Percentiles rank a stretch among this genome's conserved stretches.
Conservation (phyloP, 2,797 vertebrate species). For the Glossophaga mutica region DNA sequence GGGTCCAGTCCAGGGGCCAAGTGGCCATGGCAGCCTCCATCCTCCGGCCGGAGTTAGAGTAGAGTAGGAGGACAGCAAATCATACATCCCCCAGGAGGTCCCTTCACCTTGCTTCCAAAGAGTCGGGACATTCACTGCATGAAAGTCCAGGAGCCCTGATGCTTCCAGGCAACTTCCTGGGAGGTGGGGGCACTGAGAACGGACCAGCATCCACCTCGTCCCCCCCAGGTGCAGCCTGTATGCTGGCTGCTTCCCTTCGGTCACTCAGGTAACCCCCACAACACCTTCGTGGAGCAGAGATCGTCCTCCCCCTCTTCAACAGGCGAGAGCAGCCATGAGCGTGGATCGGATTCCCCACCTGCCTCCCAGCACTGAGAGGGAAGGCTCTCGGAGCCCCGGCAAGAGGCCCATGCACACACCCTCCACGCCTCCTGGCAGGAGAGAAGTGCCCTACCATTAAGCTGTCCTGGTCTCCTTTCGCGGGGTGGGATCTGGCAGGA, state of each 20-base stretch:
- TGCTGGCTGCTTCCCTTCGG: rapidly evolving
- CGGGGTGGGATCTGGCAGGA: not conserved
- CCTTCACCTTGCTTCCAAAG: not conserved
- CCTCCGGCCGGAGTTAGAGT: not conserved
- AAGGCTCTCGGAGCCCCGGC: no score
- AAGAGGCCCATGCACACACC: not conserved
- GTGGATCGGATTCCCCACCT: not conserved
- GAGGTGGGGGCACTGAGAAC: rapidly evolving
- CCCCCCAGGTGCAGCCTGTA: rapidly evolving
- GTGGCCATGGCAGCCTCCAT: rapidly evolving
- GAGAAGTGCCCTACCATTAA: not conserved
- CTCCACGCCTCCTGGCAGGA: not conserved
- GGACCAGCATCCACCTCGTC: no score
- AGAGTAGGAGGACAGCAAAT: not conserved
- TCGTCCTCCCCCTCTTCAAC: not conserved
- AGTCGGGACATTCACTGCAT: not conserved
- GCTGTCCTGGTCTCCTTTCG: not conserved
- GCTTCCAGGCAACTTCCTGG: not conserved
- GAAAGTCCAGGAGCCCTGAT: not conserved
- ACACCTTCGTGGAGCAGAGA: no score
- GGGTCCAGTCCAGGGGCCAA: not conserved
- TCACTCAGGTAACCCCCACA: not conserved
- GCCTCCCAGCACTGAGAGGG: not conserved
- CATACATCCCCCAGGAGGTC: not conserved
- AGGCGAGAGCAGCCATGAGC: no score